Conservation (phyloP, 1,140 invertebrate species). For the Drosophila burlai region DNA sequence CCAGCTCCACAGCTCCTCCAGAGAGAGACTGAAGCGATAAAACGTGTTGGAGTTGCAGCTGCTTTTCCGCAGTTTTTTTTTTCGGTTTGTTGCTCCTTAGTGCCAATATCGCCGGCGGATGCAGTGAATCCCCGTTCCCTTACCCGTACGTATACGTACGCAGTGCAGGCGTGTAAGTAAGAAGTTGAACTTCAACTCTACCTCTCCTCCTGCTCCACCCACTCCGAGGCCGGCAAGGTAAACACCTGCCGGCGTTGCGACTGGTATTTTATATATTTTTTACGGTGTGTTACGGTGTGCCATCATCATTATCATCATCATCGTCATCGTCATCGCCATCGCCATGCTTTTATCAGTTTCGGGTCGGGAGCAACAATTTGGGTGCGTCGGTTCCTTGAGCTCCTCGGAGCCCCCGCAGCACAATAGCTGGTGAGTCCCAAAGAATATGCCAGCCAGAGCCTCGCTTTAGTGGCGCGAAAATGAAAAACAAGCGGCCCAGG, state of each 20-base stretch:
- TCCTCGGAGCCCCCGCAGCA: background rate
- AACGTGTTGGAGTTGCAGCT: slow-evolving; percentile 13
- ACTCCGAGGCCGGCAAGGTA: background rate
- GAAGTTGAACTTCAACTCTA: slow-evolving; percentile 3
- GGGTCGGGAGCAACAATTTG: background rate
- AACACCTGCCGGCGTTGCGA: slow-evolving; percentile 12
- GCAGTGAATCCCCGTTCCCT: background rate
- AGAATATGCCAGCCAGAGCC: background rate
- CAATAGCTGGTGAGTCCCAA: slow-evolving; percentile 4
- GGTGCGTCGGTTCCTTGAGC: slow-evolving; percentile 1
- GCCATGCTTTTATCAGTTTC: background rate
- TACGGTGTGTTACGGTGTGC: slow-evolving; percentile 17
- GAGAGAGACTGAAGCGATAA: slow-evolving; percentile 10
- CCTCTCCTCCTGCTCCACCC: background rate
- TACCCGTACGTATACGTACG: background rate
- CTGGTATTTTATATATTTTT: slow-evolving; percentile 7
- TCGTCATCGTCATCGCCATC: background rate
- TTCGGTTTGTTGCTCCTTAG: slow-evolving; percentile 8
- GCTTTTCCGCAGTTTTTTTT: background rate
- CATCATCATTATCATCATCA: background rate
- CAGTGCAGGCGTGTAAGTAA: slow-evolving; percentile 19
- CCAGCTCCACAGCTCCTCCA: background rate
- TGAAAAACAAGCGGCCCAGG: slow-evolving; percentile 4
- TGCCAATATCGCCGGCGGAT: slow-evolving; percentile 11
- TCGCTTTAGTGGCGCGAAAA: slow-evolving; percentile 12